Percentiles rank a stretch among this genome's conserved stretches.
Conservation (phyloP, 2,113 vertebrate genomes). For the Apus apus region DNA sequence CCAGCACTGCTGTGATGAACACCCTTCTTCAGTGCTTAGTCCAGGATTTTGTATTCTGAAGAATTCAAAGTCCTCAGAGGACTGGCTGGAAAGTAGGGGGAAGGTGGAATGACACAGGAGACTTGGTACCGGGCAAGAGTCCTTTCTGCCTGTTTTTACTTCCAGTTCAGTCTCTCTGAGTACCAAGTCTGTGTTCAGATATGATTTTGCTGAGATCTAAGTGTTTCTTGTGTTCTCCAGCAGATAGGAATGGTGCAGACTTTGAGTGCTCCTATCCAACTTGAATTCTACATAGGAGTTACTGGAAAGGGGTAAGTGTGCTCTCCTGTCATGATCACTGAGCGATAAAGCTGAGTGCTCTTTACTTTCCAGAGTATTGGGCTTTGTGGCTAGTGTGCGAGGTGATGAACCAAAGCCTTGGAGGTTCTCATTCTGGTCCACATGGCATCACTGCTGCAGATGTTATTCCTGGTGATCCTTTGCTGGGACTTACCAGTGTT, state of each 20-base stretch:
- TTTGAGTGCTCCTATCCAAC: background rate
- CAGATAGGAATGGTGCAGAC: background rate
- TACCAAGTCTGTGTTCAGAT: background rate
- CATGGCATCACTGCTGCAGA: rapidly evolving
- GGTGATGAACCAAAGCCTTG: background rate
- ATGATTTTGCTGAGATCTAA: background rate
- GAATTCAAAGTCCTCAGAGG: no score
- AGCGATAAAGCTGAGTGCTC: background rate
- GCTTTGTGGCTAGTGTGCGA: background rate
- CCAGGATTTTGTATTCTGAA: no score
- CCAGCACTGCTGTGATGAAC: no score
- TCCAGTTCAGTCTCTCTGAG: background rate
- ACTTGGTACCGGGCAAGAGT: no score
- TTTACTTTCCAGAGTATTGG: background rate
- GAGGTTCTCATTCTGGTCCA: background rate
- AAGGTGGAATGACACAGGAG: no score
- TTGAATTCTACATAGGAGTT: background rate
- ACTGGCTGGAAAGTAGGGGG: no score
- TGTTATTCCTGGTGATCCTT: background rate
- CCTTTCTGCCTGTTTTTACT: no score
- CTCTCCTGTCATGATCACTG: background rate
- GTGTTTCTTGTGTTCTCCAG: background rate
- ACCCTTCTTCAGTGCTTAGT: no score
- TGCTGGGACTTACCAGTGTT: background rate
- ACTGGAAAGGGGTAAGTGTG: background rate